phyloP scores from a whole-genome alignment of 2,888 invertebrate genomes.

The Dione juno region DNA sequence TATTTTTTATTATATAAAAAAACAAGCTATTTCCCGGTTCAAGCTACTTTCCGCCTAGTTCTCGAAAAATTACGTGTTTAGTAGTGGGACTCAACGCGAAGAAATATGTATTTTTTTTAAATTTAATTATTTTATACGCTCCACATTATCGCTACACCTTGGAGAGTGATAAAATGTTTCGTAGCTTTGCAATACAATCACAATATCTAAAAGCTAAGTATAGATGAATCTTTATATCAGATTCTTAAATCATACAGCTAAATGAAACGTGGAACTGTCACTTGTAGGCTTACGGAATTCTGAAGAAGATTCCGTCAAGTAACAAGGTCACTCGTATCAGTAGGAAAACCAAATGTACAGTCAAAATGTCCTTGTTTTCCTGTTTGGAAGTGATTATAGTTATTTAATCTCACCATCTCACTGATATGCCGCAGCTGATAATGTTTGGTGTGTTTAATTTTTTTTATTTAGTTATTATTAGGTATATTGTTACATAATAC shows the following conservation, averaged over 20 bases:
- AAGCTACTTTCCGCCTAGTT: too few relatives aligned
- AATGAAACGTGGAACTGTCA: neutral
- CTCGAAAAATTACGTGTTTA: too few relatives aligned
- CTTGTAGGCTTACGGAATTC: conserved; percentile 7
- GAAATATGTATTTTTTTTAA: neutral
- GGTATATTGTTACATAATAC: too few relatives aligned
- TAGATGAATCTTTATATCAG: conserved; percentile 1
- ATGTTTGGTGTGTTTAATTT: neutral
- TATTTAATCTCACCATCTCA: conserved; percentile 24
- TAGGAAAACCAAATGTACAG: conserved; percentile 22
- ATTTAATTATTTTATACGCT: neutral
- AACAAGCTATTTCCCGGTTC: too few relatives aligned
- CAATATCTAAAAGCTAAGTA: neutral
- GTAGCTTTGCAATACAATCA: neutral
- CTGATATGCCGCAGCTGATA: neutral
- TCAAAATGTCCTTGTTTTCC: conserved; percentile 15
- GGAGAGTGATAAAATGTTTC: neutral
- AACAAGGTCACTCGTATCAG: conserved; percentile 33
- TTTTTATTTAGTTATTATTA: neutral
- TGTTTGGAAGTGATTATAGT: conserved; percentile 24
- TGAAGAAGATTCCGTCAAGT: conserved; percentile 25
- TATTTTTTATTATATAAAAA: too few relatives aligned
- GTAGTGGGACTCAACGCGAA: too few relatives aligned
- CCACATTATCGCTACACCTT: too few relatives aligned
- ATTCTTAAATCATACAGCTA: conserved; percentile 8